phyloP scores from a whole-genome alignment of 2,888 invertebrate species.

The Lysandra bellargus region DNA sequence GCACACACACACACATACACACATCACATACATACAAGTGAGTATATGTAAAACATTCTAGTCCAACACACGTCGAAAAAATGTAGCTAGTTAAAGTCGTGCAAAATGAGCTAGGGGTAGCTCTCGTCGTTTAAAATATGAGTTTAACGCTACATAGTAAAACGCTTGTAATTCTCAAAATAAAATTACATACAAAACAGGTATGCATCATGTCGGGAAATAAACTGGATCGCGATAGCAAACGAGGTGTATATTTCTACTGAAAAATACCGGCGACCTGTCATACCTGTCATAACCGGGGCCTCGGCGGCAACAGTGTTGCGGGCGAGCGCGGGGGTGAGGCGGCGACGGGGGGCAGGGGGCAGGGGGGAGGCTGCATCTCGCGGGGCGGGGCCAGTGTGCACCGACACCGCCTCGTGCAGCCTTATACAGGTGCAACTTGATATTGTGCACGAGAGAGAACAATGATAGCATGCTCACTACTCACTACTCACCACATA shows the following conservation, averaged over 20 bases:
- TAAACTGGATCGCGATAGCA: neutral
- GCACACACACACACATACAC: neutral
- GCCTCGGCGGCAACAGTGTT: neutral
- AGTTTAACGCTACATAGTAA: neutral
- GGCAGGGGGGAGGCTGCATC: neutral
- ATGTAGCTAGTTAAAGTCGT: neutral
- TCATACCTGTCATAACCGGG: slow-evolving; percentile 4
- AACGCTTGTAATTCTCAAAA: neutral
- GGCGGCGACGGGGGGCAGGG: neutral
- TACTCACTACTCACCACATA: no score
- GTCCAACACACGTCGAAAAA: neutral
- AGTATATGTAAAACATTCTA: neutral
- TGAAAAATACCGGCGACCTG: slow-evolving; percentile 8
- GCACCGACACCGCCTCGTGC: neutral
- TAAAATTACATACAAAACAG: neutral
- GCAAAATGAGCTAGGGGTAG: neutral
- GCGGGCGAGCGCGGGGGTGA: neutral
- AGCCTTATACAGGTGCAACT: neutral
- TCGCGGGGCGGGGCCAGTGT: slow-evolving; percentile 5
- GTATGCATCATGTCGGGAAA: neutral
- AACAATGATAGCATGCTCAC: neutral
- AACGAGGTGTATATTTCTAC: neutral
- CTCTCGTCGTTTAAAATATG: neutral
- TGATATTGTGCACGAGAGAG: neutral
- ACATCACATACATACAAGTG: no score